A percentile compares a stretch with the other conserved stretches of the same genome.
Evolutionary conservation across 1,140 invertebrate species (phyloP).

Genomic region (Calosoma granatense): DNA sequence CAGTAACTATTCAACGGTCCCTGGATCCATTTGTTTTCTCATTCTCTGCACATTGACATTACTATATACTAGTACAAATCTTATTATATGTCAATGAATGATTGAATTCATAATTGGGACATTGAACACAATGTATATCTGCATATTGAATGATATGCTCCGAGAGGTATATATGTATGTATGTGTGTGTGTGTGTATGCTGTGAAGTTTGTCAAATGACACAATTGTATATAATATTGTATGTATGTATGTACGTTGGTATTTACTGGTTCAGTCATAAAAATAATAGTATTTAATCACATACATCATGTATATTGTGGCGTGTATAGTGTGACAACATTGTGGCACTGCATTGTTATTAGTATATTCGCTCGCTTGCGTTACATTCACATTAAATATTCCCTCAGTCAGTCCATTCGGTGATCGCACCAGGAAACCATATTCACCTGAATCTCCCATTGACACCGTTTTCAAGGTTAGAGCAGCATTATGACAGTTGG

Average conservation of each 20-base stretch:
- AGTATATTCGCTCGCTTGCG: conserved; percentile 34
- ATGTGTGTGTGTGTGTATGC: too few relatives aligned
- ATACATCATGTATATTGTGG: conserved; percentile 1
- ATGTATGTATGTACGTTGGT: too few relatives aligned
- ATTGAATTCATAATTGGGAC: too few relatives aligned
- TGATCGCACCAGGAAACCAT: conserved; percentile 41
- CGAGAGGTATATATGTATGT: too few relatives aligned
- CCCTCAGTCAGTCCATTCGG: conserved; percentile 41
- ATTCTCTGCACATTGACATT: too few relatives aligned
- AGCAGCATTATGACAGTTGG: conserved; percentile 40
- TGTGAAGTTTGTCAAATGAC: background rate
- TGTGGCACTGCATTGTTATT: background rate
- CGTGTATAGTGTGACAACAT: background rate
- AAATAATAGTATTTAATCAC: background rate
- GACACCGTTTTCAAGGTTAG: conserved; percentile 39
- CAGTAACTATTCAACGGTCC: too few relatives aligned
- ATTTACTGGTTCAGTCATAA: background rate
- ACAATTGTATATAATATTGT: background rate
- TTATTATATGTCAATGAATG: too few relatives aligned
- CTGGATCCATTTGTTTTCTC: too few relatives aligned
- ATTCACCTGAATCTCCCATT: conserved; percentile 39
- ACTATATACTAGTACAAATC: too few relatives aligned
- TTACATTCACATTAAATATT: conserved; percentile 42
- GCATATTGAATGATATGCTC: too few relatives aligned
- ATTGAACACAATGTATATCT: too few relatives aligned